Evolutionary conservation across 1,140 invertebrate species (phyloP).

Genomic region (Anthonomus grandis): DNA sequence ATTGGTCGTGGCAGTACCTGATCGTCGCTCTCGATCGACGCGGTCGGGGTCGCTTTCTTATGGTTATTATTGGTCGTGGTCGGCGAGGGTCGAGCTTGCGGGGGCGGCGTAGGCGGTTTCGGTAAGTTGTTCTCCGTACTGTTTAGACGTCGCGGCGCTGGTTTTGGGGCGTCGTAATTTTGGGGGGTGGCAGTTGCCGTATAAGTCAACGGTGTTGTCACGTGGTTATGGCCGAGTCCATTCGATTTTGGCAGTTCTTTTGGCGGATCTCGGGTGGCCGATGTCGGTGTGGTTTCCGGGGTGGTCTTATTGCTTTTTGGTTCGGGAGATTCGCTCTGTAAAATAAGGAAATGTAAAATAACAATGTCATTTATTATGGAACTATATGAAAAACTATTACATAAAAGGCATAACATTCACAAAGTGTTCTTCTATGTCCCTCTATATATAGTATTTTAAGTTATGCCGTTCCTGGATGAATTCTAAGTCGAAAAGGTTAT

Average conservation of each 20-base stretch:
- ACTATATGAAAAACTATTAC: too few species aligned
- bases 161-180: conserved; percentile 42
- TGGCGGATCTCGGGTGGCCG: conserved; percentile 4
- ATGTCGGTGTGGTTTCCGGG: conserved; percentile 16
- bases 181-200: conserved; percentile 7
- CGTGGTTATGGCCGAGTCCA: conserved; percentile 29
- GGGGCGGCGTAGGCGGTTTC: conserved; percentile 19
- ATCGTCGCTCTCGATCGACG: conserved; percentile 46
- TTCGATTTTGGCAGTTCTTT: conserved; percentile 33
- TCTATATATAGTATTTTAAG: not conserved
- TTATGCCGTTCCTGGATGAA: not conserved
- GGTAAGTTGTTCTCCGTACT: conserved; percentile 34
- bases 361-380: not conserved
- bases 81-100: conserved; percentile 9
- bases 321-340: conserved; percentile 26
- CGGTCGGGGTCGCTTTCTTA: conserved; percentile 40
- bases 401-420: too few species aligned
- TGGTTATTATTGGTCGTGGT: conserved; percentile 39
- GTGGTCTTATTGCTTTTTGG: conserved; percentile 15
- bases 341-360: conserved; percentile 5
- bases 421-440: too few species aligned
- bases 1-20: conserved; percentile 70
- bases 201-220: conserved; percentile 13
- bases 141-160: conserved; percentile 42
- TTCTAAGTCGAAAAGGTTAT: not conserved